Evolutionary conservation across 2,797 vertebrate genomes (phyloP), one percentile per base, ranked within the genome.

Genomic region (Arctocebus calabarensis): DNA sequence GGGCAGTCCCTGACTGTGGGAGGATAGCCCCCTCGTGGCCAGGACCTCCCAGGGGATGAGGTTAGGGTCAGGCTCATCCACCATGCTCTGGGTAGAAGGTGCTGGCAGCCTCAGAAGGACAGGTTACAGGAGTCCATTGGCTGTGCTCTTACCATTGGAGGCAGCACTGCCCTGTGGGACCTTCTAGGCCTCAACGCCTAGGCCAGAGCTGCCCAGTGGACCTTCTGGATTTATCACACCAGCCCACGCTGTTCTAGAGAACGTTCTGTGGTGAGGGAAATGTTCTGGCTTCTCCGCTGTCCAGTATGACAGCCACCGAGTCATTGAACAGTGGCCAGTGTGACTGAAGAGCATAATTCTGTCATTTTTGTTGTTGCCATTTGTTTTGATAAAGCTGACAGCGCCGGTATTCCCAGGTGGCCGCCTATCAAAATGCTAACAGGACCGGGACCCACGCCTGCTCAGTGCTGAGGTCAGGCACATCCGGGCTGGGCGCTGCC

Each of bases 161-260:
- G 45, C 34, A 59, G 17, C 1, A 1, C 9, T 29, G 16, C 45
- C 43, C 3, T 0, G 1, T 3, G 29, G 82, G n/a, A 25, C 7
- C 14, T 64, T 12, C 75, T 61, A 17, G 48, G 52, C 27, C 29
- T 22, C 22, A 59, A 40, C 34, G 13, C 14, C 20, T 2, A 55
- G 25, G 29, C 16, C 45, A 55, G 45, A 11, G 20, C 75, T 57
- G 34, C n/a, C 62, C 12, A 32, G 12, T 23, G 29, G 74, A 68
- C 27, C 8, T n/a, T 25, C 25, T 40, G 32, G 62, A 77, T 48
- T 14, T 2, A 37, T 29, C 3, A 79, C 12, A 78, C 7, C 6
- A 25, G n/a, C 34, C 52, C 23, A 16, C 16, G 7, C 22, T 17
- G 40, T 84, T 75, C 29, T 0, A 0, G 3, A 13, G 75, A 25